phyloP scores from a whole-genome alignment of 2,888 invertebrate genomes.

The Volucella zonaria region DNA sequence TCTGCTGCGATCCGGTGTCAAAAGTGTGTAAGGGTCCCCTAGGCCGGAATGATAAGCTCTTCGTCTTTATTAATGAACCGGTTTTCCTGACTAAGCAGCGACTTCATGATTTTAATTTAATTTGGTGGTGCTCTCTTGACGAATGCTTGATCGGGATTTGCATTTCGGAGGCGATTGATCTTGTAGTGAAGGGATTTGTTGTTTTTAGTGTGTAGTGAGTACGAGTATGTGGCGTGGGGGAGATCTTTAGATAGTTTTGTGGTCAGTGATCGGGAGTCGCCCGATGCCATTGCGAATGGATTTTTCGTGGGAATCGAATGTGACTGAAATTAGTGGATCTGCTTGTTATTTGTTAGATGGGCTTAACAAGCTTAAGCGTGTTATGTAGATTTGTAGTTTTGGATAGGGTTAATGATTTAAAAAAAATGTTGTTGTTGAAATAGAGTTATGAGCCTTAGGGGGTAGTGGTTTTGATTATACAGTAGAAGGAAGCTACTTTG shows the following conservation, averaged over 20 bases:
- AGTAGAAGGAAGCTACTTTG: conserved; percentile 3
- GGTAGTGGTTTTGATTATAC: conserved; percentile 4
- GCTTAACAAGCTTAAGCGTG: conserved; percentile 19
- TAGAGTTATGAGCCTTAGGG: conserved; percentile 4
- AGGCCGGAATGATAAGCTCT: conserved; percentile 28
- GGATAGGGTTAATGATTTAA: conserved; percentile 1
- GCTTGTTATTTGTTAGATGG: not conserved
- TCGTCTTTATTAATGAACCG: conserved; percentile 32
- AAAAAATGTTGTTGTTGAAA: conserved; percentile 13
- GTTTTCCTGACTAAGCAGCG: conserved; percentile 6
- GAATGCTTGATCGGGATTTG: conserved; percentile 53
- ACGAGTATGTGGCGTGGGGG: not conserved
- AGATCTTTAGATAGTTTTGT: not conserved
- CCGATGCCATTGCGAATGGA: not conserved
- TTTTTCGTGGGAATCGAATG: conserved; percentile 31
- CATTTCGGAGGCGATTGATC: conserved; percentile 37
- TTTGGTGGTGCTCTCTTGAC: conserved; percentile 33
- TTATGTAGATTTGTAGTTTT: conserved; percentile 20
- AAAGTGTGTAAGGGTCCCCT: conserved; percentile 31
- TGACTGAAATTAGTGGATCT: not conserved
- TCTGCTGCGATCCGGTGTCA: not conserved
- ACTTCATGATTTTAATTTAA: conserved; percentile 49
- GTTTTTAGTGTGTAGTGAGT: not conserved
- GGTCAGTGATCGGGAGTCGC: not conserved
- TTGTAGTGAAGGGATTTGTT: not conserved